Evolutionary conservation across 2,113 vertebrate genomes (phyloP), one percentile per base, ranked within the genome.

Genomic region (Triplophysa tibetana): DNA sequence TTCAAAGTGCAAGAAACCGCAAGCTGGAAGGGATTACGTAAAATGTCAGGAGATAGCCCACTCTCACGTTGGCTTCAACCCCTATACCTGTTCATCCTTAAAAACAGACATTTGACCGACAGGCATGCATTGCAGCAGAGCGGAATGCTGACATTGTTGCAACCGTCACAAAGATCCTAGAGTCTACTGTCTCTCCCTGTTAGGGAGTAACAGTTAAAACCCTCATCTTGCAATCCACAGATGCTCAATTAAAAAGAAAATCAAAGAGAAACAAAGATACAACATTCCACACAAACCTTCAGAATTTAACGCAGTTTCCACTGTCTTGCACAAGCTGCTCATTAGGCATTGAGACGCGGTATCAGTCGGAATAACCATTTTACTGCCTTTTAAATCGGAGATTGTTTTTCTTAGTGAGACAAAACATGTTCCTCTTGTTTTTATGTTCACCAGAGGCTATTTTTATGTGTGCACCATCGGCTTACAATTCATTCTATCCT

Each of bases 11-110:
- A 96, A 92, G 85, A 96, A 93, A 91, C 88, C 94, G 93, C 93
- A 89, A 92, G 93, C 94, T 95, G 90, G 92, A 94, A 94, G 92
- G 93, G 93, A 96, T 96, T 95, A 94, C 91, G 91, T 93, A 92
- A 97, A 99, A 99, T 98, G 96, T 98, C 97, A 98, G 82, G 93
- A 94, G 95, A 95, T 94, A 94, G 92, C 89, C 92, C 91, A 61
- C 81, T 63, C 48, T 70, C 24, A 23, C 91, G 88, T 84, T 82
- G 75, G 83, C 86, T 88, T 82, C 86, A 76, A 86, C 89, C 92
- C 91, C 82, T 89, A 87, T 95, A 98, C 96, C 95, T 96, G 96
- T 91, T 96, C 95, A 95, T 96, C 95, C 94, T 93, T 94, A 92
- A 94, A 96, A 96, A 96, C 89, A 94, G 93, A 93, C 90, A 91